phyloP scores from a whole-genome alignment of 2,113 vertebrate species.

The Syrrhaptes paradoxus region DNA sequence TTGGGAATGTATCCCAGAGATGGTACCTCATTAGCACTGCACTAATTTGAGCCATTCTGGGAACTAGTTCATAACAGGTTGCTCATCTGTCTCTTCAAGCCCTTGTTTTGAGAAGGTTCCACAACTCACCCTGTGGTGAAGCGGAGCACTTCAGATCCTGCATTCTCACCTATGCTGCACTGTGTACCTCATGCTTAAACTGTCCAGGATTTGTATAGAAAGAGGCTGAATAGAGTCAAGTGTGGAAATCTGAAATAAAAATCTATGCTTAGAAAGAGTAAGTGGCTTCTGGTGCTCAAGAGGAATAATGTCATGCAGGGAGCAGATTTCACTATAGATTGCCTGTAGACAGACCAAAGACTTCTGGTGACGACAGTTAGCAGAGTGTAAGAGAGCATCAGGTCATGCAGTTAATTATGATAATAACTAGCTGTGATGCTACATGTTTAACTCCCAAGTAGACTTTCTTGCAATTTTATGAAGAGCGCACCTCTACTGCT shows the following conservation, averaged over 20 bases:
- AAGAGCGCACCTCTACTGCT: rapidly evolving
- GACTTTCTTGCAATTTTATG: neutral
- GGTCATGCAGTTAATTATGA: neutral
- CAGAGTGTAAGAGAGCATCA: neutral
- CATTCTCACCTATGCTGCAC: neutral
- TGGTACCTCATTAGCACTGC: neutral
- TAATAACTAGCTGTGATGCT: neutral
- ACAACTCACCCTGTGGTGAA: neutral
- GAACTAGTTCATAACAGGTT: neutral
- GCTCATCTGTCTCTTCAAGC: neutral
- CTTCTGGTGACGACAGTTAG: neutral
- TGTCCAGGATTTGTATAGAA: neutral
- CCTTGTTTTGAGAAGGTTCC: neutral
- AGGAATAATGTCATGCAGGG: neutral
- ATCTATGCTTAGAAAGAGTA: neutral
- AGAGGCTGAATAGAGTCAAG: neutral
- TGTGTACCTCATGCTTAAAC: neutral
- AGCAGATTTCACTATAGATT: neutral
- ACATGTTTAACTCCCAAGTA: neutral
- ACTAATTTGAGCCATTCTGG: neutral
- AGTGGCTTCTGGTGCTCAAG: neutral
- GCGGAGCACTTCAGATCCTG: neutral
- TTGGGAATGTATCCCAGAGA: neutral
- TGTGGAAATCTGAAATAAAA: neutral
- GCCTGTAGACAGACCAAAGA: neutral